Base-by-base conservation (phyloP, 2,113 vertebrate species). In the Sturnus vulgaris region DNA sequence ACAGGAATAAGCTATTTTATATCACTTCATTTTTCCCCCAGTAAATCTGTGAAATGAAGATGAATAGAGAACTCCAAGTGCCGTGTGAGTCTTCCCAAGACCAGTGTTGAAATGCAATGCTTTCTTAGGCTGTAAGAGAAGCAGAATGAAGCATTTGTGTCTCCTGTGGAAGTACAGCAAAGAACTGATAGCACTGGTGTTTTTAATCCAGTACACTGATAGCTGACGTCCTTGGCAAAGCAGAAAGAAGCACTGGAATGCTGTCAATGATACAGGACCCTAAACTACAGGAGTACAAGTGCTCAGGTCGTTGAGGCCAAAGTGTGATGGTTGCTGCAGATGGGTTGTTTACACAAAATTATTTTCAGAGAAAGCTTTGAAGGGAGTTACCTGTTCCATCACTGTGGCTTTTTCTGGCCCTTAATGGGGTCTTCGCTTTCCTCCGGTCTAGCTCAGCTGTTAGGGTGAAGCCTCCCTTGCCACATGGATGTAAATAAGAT, bases 181-280 rank as follows among this genome's bases (percentile, higher is more conserved):
- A 88, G 61, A 90, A 39, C 35, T 60, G 39, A 44, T 59, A 75
- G 49, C n/a, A 31, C 8, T n/a, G 20, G 5, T 49, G 70, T 27
- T 91, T 40, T 57, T 72, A 59, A 59, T 75, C 24, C 24, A 18
- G 17, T 53, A 2, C 4, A 2, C 16, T 37, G 56, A 31, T 31
- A 39, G n/a, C 9, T 91, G 53, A 21, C 53, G 60, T 82, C 21
- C 55, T 76, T 72, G 79, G 44, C 0, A 3, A 79, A 79, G 30
- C 60, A 16, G 46, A 76, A 70, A 47, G 25, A 87, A 78, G 14
- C 46, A 24, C 10, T 70, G 50, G 35, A 47, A 19, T 21, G 15
- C 8, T 56, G 28, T 27, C 12, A 15, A 3, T 28, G 31, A n/a
- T 37, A 6, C 0, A 53, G 49, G 21, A 27, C 35, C 23, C 30